Evolutionary conservation across 1,140 invertebrate species (phyloP).

Genomic region (Aphelinus certus): DNA sequence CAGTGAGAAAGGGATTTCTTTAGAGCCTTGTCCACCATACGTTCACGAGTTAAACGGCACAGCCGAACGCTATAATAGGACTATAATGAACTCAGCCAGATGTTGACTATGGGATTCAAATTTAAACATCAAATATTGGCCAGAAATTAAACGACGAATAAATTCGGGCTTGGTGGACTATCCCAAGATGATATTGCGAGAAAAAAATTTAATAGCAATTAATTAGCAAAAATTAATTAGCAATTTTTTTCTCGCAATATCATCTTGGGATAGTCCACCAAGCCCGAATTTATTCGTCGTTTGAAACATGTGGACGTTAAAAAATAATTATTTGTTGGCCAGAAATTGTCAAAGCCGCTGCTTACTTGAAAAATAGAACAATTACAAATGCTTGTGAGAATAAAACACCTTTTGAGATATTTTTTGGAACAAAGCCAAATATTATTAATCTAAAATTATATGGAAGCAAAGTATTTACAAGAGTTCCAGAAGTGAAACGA

Average conservation of each 20-base stretch:
- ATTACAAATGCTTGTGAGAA: not conserved
- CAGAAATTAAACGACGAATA: too few species aligned
- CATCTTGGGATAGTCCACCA: too few species aligned
- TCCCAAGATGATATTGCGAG: too few species aligned
- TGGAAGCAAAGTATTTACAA: slow-evolving; percentile 19
- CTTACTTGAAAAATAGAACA: slow-evolving; percentile 17
- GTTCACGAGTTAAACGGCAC: not conserved
- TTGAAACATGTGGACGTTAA: too few species aligned
- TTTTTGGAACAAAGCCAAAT: not conserved
- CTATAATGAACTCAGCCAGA: not conserved
- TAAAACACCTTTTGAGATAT: slow-evolving; percentile 7
- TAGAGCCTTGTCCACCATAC: slow-evolving; percentile 12
- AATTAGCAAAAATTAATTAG: too few species aligned
- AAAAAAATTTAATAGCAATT: too few species aligned
- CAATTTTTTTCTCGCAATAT: not conserved
- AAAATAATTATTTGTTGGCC: too few species aligned
- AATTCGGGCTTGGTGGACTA: too few species aligned
- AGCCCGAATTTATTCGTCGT: too few species aligned
- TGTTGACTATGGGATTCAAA: slow-evolving; percentile 9
- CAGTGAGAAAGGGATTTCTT: not conserved
- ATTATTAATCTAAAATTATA: slow-evolving; percentile 16
- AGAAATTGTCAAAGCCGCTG: not conserved
- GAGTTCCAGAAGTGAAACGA: slow-evolving; percentile 40
- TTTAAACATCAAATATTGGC: not conserved
- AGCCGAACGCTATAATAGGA: not conserved